Evolutionary conservation across 2,113 vertebrate genomes (phyloP).

Genomic region (Etia nguti): DNA sequence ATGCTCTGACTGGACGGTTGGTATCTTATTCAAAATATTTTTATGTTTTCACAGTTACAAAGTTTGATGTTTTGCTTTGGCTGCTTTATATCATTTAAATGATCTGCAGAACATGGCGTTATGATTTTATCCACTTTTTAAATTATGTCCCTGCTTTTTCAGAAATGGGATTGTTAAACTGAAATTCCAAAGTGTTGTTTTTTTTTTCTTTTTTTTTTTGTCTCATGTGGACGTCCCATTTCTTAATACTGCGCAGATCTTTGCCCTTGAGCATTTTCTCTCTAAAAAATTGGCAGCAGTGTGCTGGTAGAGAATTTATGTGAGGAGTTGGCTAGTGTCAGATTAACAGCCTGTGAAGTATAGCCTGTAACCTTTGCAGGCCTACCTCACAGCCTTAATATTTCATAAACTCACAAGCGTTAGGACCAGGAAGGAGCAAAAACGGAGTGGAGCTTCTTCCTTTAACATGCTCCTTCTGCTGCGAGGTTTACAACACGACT

Average conservation of each 20-base stretch:
- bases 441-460: not conserved
- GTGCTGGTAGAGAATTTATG: slow-evolving; percentile 9
- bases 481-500: not conserved
- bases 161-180: not conserved
- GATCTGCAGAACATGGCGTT: not conserved
- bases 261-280: slow-evolving; percentile 6
- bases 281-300: slow-evolving; percentile 8
- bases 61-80: not conserved
- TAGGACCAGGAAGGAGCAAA: slow-evolving; percentile 13
- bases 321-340: slow-evolving; percentile 24
- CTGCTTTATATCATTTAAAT: not conserved
- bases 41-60: not conserved
- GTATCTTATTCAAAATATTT: not conserved
- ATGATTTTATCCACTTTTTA: not conserved
- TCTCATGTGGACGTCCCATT: slow-evolving; percentile 1
- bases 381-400: slow-evolving; percentile 32
- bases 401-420: slow-evolving; percentile 34
- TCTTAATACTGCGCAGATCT: slow-evolving; percentile 2
- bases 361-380: slow-evolving; percentile 27
- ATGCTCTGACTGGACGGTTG: not conserved
- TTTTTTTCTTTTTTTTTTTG: too few species aligned
- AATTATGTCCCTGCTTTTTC: not conserved
- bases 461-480: not conserved
- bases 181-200: not conserved
- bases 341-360: slow-evolving; percentile 34